A percentile compares a stretch with the other conserved stretches of the same genome.
phyloP scores from a whole-genome alignment of 1,140 invertebrate species.

The Prorops nasuta region DNA sequence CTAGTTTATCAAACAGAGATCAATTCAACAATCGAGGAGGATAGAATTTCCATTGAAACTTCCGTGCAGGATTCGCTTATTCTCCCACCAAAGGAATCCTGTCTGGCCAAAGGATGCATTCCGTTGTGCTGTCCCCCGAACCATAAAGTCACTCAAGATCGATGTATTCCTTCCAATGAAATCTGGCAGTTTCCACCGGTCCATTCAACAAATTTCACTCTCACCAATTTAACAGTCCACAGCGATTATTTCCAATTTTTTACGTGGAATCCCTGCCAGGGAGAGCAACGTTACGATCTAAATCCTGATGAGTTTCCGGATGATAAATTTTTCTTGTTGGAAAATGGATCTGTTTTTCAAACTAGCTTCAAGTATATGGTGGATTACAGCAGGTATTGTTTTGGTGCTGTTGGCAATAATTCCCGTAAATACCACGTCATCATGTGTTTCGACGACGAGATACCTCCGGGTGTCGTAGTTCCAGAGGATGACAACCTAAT shows the following conservation, averaged over 20 bases:
- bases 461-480: too few species aligned
- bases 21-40: too few species aligned
- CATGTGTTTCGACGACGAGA: constrained; percentile 19
- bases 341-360: constrained; percentile 57
- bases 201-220: neutral
- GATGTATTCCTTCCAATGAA: neutral
- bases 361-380: constrained; percentile 21
- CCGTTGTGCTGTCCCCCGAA: constrained; percentile 15
- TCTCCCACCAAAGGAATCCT: neutral
- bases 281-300: constrained; percentile 41
- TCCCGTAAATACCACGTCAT: constrained; percentile 12
- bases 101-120: neutral
- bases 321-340: constrained; percentile 56
- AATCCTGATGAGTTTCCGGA: constrained; percentile 44
- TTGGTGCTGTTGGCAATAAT: constrained; percentile 8
- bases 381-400: constrained; percentile 20
- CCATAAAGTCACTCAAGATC: neutral
- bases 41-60: too few species aligned
- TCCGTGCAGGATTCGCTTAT: too few species aligned
- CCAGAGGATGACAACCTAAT: neutral
- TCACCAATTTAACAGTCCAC: neutral
- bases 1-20: too few species aligned
- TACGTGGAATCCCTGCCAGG: constrained; percentile 17
- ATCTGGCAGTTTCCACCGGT: constrained; percentile 11
- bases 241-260: constrained; percentile 9